phyloP scores from a whole-genome alignment of 2,113 vertebrate species.

The Vireo altiloquus region DNA sequence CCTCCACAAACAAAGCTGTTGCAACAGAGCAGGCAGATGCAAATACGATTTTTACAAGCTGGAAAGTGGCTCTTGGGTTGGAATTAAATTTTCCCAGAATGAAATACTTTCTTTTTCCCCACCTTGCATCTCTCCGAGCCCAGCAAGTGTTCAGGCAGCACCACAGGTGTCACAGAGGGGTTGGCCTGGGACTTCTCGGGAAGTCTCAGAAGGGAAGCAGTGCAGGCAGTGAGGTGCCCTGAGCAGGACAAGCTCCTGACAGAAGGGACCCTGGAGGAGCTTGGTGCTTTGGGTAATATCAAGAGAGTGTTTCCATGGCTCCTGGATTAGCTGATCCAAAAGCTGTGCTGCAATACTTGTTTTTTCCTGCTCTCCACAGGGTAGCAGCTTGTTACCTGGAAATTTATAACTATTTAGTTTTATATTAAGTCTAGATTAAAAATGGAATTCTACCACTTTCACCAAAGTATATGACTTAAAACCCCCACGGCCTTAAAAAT shows the following conservation, averaged over 20 bases:
- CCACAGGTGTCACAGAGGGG: background rate
- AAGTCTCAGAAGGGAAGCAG: background rate
- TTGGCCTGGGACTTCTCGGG: rapidly evolving
- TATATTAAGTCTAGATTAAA: background rate
- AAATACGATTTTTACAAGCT: background rate
- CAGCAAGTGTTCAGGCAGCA: background rate
- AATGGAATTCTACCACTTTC: background rate
- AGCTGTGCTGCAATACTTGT: background rate
- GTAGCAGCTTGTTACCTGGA: background rate
- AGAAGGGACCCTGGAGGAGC: background rate
- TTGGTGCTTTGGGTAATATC: background rate
- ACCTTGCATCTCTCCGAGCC: background rate
- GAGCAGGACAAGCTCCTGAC: background rate
- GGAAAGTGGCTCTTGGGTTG: background rate
- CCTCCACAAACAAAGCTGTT: background rate
- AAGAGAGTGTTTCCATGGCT: background rate
- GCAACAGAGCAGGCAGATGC: background rate
- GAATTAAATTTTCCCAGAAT: background rate
- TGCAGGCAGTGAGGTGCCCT: background rate
- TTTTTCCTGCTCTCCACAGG: background rate
- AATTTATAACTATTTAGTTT: background rate
- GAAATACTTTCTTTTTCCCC: rapidly evolving
- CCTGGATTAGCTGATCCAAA: background rate
- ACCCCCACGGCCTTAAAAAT: background rate
- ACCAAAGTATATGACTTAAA: background rate